Evolutionary conservation across 2,888 invertebrate species (phyloP), one percentile per base, ranked within the genome.

Genomic region (Mystacides longicornis): DNA sequence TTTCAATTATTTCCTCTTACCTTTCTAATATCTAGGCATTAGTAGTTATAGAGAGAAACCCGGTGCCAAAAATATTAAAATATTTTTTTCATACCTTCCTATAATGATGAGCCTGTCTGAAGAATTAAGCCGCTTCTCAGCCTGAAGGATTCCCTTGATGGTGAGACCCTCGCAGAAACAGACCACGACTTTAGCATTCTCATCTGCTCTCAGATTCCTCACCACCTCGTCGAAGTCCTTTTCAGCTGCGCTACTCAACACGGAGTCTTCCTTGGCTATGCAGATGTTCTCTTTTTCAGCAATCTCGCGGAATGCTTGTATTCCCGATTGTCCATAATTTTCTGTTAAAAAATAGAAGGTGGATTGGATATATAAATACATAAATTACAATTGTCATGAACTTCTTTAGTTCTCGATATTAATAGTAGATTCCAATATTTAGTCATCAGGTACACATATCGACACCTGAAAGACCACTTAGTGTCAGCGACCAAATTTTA

Each of bases 161-260:
- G 87, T 86, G 67, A 79, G 73, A 1, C 89, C 89, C 69, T 89
- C 87, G 71, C 89, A 89, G 77, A 89, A 89, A 69, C 89, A 89
- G 18, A 88, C 82, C 52, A 86, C 82, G 7, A 86, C 86, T 37
- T 74, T 67, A 56, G 83, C 77, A 62, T 78, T 71, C 55, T 69
- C 66, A 65, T 80, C 79, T 62, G 76, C 75, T 59, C 76, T 72
- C 27, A 84, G 71, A 63, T 78, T 80, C 46, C 69, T 65, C 37
- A 85, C 70, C 3, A 80, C 77, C 57, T 71, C 71, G 58, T 81
- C 80, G 66, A 79, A 83, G 42, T 73, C 73, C 55, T 74, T 72
- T 54, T 80, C 77, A 46, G 79, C 75, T 1, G 81, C 82, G 58
- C 78, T 79, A 63, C 80, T 80, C 22, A 80, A 68, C 22, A 86